phyloP scores from a whole-genome alignment of 2,888 invertebrate species.

The Blomia tropicalis region DNA sequence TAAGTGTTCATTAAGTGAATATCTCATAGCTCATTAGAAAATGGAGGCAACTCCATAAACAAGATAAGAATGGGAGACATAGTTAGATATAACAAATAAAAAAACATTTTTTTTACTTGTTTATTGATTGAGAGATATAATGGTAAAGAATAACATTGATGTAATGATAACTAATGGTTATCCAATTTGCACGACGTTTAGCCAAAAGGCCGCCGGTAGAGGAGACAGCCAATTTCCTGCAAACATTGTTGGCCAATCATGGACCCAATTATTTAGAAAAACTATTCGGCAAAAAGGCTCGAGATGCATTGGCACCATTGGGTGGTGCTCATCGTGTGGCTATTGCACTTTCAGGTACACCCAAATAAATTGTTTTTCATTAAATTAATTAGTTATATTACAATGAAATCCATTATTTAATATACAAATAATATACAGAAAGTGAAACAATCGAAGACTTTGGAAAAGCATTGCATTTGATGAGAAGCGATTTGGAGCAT shows the following conservation, averaged over 20 bases:
- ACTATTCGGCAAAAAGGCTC: conserved; percentile 84
- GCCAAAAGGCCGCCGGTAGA: conserved; percentile 92
- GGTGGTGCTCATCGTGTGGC: conserved; percentile 91
- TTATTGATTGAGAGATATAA: background rate
- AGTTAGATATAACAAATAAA: background rate
- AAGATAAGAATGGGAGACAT: background rate
- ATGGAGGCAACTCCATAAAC: background rate
- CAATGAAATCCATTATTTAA: too few relatives aligned
- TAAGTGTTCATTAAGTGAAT: conserved; percentile 37
- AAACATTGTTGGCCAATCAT: conserved; percentile 79
- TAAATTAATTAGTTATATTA: background rate
- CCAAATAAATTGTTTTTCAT: conserved; percentile 8
- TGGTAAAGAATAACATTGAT: background rate
- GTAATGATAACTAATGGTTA: conserved; percentile 25
- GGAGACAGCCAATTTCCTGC: conserved; percentile 84
- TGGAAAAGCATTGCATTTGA: conserved; percentile 65
- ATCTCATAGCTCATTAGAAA: background rate
- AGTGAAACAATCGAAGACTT: conserved; percentile 90
- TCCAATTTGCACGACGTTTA: too few relatives aligned
- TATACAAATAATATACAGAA: conserved; percentile 51
- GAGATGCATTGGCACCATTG: conserved; percentile 72
- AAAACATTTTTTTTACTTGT: background rate
- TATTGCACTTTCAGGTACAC: conserved; percentile 71
- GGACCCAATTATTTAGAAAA: conserved; percentile 93
- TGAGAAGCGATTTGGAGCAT: conserved; percentile 75